phyloP scores from a whole-genome alignment of 2,113 vertebrate species.

The Xerus inauris region DNA sequence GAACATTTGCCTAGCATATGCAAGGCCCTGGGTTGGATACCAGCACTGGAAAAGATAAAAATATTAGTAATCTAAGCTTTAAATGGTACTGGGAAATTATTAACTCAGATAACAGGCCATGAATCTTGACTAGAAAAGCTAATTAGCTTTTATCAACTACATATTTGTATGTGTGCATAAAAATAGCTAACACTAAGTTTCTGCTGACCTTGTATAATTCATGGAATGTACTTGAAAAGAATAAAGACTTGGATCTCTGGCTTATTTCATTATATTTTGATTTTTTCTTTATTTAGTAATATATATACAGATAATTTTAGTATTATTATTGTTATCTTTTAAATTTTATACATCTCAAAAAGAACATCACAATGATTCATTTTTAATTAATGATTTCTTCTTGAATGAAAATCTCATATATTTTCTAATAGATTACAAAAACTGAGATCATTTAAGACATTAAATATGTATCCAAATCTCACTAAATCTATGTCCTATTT shows the following conservation, averaged over 20 bases:
- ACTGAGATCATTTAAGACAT: not conserved
- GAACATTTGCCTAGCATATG: no score
- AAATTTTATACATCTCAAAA: not conserved
- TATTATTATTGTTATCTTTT: not conserved
- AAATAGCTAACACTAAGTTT: not conserved
- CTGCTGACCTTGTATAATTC: not conserved
- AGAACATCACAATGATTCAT: not conserved
- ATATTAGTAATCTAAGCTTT: not conserved
- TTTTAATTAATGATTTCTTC: not conserved
- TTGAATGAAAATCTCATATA: not conserved
- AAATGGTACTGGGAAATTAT: not conserved
- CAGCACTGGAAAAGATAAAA: no score
- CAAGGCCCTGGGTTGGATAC: no score
- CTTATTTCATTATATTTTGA: not conserved
- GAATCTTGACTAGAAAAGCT: not conserved
- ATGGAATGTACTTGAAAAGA: not conserved
- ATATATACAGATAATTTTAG: not conserved
- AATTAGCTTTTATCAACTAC: not conserved
- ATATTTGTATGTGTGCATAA: not conserved
- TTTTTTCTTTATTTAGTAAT: not conserved
- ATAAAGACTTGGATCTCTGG: not conserved
- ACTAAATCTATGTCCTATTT: not conserved
- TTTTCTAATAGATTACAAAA: not conserved
- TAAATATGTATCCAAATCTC: not conserved
- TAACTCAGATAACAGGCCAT: not conserved